phyloP scores from a whole-genome alignment of 2,797 vertebrate species.

The Acrossocheilus wenchowensis region DNA sequence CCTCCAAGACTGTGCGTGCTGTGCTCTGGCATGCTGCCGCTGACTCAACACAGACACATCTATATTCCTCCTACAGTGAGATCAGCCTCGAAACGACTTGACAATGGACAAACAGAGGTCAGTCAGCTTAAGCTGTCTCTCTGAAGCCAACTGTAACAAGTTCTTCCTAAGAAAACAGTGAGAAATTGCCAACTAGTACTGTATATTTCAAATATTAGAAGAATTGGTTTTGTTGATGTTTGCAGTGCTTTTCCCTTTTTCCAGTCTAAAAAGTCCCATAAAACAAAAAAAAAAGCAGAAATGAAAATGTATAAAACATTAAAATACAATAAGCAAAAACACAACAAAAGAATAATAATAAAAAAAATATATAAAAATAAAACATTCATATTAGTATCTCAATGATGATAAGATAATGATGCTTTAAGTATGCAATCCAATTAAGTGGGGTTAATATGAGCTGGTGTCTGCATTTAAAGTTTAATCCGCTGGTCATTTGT shows the following conservation, averaged over 20 bases:
- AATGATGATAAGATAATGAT: background rate
- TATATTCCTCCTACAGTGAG: constrained; percentile 80
- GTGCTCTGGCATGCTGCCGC: constrained; percentile 25
- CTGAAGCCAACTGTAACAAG: constrained; percentile 53
- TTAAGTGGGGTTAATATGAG: background rate
- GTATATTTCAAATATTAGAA: background rate
- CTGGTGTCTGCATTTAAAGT: background rate
- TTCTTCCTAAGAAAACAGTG: background rate
- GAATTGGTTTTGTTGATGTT: background rate
- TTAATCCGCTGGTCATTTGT: constrained; percentile 16
- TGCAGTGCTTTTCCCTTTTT: background rate
- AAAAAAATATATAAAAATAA: background rate
- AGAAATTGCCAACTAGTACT: background rate
- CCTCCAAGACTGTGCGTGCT: background rate
- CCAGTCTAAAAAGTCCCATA: background rate
- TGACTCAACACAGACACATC: constrained; percentile 81
- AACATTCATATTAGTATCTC: background rate
- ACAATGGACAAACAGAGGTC: constrained; percentile 81
- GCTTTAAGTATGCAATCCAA: background rate
- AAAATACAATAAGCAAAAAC: background rate
- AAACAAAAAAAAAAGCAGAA: background rate
- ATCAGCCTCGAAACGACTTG: constrained; percentile 76
- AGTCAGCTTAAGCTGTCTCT: constrained; percentile 75
- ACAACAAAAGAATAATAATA: background rate
- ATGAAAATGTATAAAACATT: background rate